These are phyloP conservation scores for Dasyprocta punctata DNA, from an alignment of 2,113 vertebrate genomes.

Conservation along the genomic window DNA sequence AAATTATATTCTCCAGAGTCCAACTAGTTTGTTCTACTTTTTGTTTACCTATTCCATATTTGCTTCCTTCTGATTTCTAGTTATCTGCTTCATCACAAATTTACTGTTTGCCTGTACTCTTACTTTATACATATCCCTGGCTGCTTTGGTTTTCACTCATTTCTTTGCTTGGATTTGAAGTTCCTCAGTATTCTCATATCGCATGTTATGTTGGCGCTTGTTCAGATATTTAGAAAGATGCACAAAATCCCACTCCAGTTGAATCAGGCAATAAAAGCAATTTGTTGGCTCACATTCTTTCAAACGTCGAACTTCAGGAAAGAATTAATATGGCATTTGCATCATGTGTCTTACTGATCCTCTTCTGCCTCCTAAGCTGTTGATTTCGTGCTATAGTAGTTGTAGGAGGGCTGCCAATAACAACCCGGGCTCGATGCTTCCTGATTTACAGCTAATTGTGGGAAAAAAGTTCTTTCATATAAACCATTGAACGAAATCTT, in stretches of 20 bases:
- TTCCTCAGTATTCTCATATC: background rate
- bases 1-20: background rate
- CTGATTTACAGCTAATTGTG: background rate
- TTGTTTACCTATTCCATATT: background rate
- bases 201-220: background rate
- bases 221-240: background rate
- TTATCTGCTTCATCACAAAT: background rate
- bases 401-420: background rate
- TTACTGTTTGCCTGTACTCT: background rate
- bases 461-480: background rate
- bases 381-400: background rate
- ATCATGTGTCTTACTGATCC: background rate
- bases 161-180: background rate
- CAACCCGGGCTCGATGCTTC: background rate
- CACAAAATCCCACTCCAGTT: background rate
- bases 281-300: background rate
- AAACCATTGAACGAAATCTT: background rate
- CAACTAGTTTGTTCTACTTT: background rate
- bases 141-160: background rate
- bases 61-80: background rate
- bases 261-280: background rate
- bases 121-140: background rate
- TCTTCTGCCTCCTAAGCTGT: background rate
- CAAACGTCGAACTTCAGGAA: background rate
- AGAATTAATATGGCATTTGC: background rate